Evolutionary conservation across 2,113 vertebrate species (phyloP).

Genomic region (Ceyx margarethae): DNA sequence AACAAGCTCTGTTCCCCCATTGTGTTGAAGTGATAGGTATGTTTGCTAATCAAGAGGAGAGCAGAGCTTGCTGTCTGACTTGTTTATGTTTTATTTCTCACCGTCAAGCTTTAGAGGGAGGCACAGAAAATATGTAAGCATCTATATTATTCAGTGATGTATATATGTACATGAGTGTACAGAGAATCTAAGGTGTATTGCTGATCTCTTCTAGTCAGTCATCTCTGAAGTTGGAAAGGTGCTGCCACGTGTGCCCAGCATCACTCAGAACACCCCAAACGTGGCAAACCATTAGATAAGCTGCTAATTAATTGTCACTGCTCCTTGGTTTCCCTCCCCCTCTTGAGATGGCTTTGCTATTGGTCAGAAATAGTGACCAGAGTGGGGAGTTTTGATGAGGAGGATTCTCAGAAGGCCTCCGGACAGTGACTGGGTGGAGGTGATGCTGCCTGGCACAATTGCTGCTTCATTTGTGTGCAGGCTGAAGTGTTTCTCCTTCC

Average conservation of each 20-base stretch:
- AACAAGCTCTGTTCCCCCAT: constrained; percentile 50
- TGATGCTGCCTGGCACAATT: background rate
- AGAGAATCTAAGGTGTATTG: background rate
- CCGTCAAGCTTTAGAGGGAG: constrained; percentile 56
- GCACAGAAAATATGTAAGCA: constrained; percentile 45
- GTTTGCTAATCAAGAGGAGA: constrained; percentile 68
- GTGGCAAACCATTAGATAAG: background rate
- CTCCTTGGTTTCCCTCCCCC: background rate
- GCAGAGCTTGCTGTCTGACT: constrained; percentile 67
- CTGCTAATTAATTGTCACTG: background rate
- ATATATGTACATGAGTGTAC: background rate
- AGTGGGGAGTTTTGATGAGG: background rate
- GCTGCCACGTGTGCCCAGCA: background rate
- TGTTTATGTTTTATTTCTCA: constrained; percentile 67
- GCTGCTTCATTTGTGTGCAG: background rate
- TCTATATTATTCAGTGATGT: constrained; percentile 40
- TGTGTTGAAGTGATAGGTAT: constrained; percentile 63
- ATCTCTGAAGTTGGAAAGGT: background rate
- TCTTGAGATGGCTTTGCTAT: background rate
- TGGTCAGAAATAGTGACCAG: background rate
- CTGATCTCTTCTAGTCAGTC: background rate
- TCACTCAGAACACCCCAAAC: background rate
- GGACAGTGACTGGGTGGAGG: background rate
- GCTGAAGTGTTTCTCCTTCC: background rate
- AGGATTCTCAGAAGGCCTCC: background rate